Percentiles rank a stretch among this genome's conserved stretches.
Conservation (phyloP, 23 tunicate species). For the Aplidium turbinatum region DNA sequence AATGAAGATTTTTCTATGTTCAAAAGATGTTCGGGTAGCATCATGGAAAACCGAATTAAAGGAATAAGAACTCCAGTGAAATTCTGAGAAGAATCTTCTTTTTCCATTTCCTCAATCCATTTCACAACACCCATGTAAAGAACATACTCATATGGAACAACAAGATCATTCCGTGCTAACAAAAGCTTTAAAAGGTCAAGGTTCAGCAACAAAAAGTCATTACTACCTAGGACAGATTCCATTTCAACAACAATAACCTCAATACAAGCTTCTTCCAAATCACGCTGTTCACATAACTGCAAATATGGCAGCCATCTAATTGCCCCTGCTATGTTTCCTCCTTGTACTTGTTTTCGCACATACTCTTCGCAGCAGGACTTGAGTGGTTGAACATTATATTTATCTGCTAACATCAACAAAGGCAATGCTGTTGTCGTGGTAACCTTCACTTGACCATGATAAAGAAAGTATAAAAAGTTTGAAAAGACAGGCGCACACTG, state of each 20-base stretch:
- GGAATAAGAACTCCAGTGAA: constrained; percentile 43
- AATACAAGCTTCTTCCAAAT: constrained; percentile 68
- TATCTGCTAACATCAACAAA: constrained; percentile 87
- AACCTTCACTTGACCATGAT: constrained; percentile 69
- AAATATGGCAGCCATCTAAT: constrained; percentile 85
- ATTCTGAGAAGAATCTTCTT: constrained; percentile 5
- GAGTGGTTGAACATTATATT: constrained; percentile 85
- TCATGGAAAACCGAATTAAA: constrained; percentile 77
- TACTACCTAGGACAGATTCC: constrained; percentile 58
- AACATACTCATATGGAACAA: constrained; percentile 56
- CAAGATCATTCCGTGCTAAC: constrained; percentile 71
- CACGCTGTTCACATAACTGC: constrained; percentile 70
- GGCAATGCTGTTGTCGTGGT: constrained; percentile 74
- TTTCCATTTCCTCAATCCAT: constrained; percentile 41
- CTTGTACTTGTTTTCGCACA: constrained; percentile 55
- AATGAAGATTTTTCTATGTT: constrained; percentile 75
- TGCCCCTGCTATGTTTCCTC: constrained; percentile 81
- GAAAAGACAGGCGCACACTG: constrained; percentile 89
- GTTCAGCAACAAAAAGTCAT: constrained; percentile 57
- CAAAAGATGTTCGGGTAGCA: constrained; percentile 79
- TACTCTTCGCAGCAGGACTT: constrained; percentile 64
- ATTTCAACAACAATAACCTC: constrained; percentile 71
- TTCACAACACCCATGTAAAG: constrained; percentile 65
- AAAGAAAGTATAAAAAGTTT: constrained; percentile 64
- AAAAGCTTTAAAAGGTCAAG: constrained; percentile 55